These are phyloP conservation scores for Sprattus sprattus DNA, from an alignment of 2,113 vertebrate genomes.

Conservation along the genomic window DNA sequence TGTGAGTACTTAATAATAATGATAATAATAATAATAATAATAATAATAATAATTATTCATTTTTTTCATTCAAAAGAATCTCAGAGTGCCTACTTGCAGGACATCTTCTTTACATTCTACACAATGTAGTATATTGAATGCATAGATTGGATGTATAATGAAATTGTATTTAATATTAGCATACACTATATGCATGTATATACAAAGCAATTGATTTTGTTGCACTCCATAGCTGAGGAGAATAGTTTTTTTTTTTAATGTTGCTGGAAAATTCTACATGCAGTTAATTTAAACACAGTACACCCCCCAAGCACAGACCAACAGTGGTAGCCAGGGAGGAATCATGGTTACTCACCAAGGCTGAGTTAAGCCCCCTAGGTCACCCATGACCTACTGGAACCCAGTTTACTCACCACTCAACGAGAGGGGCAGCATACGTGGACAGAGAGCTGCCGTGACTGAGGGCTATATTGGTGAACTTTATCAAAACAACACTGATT, in stretches of 20 bases:
- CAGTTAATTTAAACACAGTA: slow-evolving; percentile 1
- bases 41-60: no score
- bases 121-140: background rate
- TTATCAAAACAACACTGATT: background rate
- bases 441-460: background rate
- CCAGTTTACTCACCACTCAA: slow-evolving; percentile 8
- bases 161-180: background rate
- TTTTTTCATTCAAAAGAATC: no score
- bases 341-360: background rate
- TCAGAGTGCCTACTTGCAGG: no score
- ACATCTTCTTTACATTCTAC: background rate
- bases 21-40: no score
- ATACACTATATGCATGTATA: background rate
- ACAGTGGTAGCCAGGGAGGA: background rate
- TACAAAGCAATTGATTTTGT: background rate
- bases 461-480: background rate
- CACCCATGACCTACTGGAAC: slow-evolving; percentile 16
- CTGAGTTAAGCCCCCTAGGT: background rate
- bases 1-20: no score
- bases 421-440: background rate
- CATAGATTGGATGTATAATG: background rate
- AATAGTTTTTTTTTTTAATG: background rate
- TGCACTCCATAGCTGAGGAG: background rate
- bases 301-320: background rate
- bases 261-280: background rate